Conservation (phyloP, 2,797 vertebrate genomes). For the Gymnothorax reevesii region DNA sequence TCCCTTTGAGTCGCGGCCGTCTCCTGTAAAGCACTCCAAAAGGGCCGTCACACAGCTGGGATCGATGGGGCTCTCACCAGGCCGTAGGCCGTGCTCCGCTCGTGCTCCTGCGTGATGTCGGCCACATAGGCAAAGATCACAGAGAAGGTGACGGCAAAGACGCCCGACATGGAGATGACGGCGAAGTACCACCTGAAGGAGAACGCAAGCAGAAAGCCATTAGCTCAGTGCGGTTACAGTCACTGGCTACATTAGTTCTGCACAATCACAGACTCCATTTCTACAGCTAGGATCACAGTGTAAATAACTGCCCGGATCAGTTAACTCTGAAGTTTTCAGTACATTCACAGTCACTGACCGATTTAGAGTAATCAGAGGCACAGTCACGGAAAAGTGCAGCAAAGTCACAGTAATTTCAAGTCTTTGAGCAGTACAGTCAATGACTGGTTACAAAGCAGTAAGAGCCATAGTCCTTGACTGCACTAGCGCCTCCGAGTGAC, state of each 20-base stretch:
- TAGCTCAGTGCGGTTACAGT: neutral
- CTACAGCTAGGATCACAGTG: neutral
- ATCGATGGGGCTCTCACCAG: constrained; percentile 71
- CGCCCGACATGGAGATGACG: constrained; percentile 90
- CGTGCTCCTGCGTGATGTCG: constrained; percentile 89
- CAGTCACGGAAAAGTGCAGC: neutral
- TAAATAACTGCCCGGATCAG: neutral
- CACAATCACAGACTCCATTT: neutral
- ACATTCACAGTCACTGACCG: neutral
- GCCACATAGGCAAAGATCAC: constrained; percentile 92
- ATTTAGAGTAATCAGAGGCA: neutral
- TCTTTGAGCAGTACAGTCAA: neutral
- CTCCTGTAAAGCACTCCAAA: neutral
- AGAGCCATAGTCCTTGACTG: neutral
- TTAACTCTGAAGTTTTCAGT: neutral
- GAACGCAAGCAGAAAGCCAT: neutral
- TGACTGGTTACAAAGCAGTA: too few species aligned
- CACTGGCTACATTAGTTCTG: neutral
- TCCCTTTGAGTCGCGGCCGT: neutral
- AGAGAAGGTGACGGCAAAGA: constrained; percentile 90
- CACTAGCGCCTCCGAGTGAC: neutral
- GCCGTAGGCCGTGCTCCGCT: constrained; percentile 88
- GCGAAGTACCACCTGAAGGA: constrained; percentile 91
- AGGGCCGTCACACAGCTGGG: neutral
- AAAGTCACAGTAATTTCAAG: neutral